These are phyloP conservation scores for Scolopax rusticola DNA, from an alignment of 2,797 vertebrate genomes.

Conservation along the genomic window DNA sequence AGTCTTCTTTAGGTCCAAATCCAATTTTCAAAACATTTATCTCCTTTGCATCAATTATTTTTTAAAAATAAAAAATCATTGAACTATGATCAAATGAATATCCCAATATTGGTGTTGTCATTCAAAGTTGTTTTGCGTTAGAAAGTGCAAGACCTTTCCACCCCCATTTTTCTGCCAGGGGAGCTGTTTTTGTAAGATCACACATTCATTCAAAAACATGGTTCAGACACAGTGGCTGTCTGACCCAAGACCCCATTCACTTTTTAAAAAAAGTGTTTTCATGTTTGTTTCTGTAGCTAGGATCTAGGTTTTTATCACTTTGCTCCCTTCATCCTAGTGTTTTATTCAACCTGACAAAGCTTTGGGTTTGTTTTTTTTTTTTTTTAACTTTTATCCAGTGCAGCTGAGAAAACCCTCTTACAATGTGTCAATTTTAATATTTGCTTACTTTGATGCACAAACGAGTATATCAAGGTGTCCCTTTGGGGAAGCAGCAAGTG, in stretches of 20 bases:
- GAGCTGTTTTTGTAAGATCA: background rate
- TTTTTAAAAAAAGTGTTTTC: background rate
- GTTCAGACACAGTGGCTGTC: background rate
- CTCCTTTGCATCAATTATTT: background rate
- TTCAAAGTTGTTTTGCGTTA: background rate
- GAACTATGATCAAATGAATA: background rate
- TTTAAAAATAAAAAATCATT: background rate
- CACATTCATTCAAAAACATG: background rate
- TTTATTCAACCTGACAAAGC: constrained; percentile 65
- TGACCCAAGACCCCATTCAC: background rate
- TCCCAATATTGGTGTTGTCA: background rate
- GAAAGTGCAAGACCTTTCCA: background rate
- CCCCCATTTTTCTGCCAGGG: background rate
- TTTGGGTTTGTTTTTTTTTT: background rate
- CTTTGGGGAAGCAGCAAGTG: background rate
- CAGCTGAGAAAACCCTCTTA: constrained; percentile 42
- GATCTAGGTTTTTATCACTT: constrained; percentile 42
- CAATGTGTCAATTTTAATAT: constrained; percentile 60
- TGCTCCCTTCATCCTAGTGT: background rate
- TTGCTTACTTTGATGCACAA: constrained; percentile 5
- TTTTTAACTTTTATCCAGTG: background rate
- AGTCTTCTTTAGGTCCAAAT: background rate
- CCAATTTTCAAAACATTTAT: background rate
- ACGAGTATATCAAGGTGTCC: background rate
- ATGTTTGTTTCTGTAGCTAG: constrained; percentile 8